Evolutionary conservation across 2,888 invertebrate species (phyloP).

Genomic region (Trichopria drosophilae): DNA sequence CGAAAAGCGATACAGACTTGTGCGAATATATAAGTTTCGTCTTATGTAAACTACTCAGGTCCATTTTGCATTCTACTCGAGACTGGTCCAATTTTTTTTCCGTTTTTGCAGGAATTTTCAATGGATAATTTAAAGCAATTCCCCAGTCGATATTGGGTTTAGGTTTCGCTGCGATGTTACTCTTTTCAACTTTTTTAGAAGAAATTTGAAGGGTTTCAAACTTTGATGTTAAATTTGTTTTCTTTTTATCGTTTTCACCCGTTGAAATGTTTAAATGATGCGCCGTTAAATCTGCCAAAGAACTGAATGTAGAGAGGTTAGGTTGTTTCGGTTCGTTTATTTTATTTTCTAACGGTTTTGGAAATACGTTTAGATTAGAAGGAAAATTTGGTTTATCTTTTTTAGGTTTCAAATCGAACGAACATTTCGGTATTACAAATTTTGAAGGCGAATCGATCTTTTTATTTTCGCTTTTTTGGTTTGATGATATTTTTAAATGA

Average conservation of each 20-base stretch:
- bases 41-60: not conserved
- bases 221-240: slow-evolving; percentile 22
- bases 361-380: slow-evolving; percentile 15
- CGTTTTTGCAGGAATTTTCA: too few relatives aligned
- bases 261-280: slow-evolving; percentile 43
- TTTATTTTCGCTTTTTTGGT: not conserved
- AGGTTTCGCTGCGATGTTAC: not conserved
- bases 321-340: not conserved
- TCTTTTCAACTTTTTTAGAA: slow-evolving; percentile 23
- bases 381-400: slow-evolving; percentile 1
- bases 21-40: slow-evolving; percentile 25
- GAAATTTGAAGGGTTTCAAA: slow-evolving; percentile 45
- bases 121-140: slow-evolving; percentile 59
- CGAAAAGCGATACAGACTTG: slow-evolving; percentile 59
- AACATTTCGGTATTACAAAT: slow-evolving; percentile 11
- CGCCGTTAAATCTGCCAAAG: slow-evolving; percentile 49
- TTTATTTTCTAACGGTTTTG: slow-evolving; percentile 16
- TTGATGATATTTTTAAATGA: slow-evolving; percentile 23
- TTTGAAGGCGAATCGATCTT: not conserved
- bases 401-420: not conserved
- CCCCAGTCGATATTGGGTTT: slow-evolving; percentile 38
- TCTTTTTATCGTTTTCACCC: too few relatives aligned
- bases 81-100: slow-evolving; percentile 18
- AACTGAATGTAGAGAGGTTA: slow-evolving; percentile 42
- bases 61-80: slow-evolving; percentile 1